A percentile compares a stretch with the other conserved stretches of the same genome.
Conservation (phyloP, 2,113 vertebrate genomes). For the Pelodiscus sinensis region DNA sequence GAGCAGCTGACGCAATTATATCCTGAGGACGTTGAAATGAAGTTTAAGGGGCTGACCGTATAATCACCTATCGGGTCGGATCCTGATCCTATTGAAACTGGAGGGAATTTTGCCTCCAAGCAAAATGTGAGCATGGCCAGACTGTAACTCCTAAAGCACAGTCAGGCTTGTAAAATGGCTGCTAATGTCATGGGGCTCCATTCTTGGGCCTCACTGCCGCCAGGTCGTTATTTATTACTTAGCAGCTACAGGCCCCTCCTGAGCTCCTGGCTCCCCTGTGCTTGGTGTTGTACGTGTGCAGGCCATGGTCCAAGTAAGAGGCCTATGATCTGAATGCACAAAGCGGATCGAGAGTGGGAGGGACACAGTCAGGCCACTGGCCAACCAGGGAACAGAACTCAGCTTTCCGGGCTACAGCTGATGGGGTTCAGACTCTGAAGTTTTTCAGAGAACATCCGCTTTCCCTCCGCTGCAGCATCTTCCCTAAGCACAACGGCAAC, state of each 20-base stretch:
- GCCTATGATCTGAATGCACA: neutral
- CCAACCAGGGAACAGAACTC: neutral
- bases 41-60: neutral
- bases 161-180: neutral
- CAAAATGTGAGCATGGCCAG: neutral
- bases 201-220: neutral
- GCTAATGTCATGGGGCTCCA: neutral
- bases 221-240: neutral
- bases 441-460: neutral
- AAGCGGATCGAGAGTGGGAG: neutral
- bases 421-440: neutral
- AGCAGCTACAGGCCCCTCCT: neutral
- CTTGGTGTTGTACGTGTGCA: neutral
- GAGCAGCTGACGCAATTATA: neutral
- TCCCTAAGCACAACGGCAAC: neutral
- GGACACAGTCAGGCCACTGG: neutral
- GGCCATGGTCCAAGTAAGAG: no score
- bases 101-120: neutral
- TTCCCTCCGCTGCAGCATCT: neutral
- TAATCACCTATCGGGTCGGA: neutral
- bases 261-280: neutral
- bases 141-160: neutral
- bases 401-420: neutral
- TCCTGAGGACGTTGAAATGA: neutral
- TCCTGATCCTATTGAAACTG: neutral